Conservation (phyloP, 2,888 invertebrate genomes). For the Drosophila mercatorum region DNA sequence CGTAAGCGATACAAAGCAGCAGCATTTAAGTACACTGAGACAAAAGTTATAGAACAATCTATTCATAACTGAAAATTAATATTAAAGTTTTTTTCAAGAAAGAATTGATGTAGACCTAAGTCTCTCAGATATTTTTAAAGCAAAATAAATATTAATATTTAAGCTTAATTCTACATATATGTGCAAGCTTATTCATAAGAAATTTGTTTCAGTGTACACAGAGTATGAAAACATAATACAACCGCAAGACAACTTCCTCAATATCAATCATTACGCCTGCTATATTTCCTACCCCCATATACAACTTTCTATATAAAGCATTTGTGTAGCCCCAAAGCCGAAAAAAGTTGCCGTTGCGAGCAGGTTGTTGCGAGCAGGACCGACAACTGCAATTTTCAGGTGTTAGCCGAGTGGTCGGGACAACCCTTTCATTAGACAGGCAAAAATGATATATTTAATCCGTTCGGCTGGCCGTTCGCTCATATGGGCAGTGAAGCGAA, state of each 20-base stretch:
- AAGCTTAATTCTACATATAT: too few species aligned
- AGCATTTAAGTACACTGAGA: constrained; percentile 49
- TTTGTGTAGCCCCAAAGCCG: constrained; percentile 14
- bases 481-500: constrained; percentile 57
- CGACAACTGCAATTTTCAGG: constrained; percentile 73
- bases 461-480: constrained; percentile 57
- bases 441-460: constrained; percentile 80
- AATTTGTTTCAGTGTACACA: constrained; percentile 46
- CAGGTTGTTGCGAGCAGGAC: constrained; percentile 43
- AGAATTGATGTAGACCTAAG: too few species aligned
- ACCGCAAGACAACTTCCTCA: constrained; percentile 74
- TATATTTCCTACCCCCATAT: constrained; percentile 59
- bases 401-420: constrained; percentile 63
- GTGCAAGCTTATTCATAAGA: too few species aligned
- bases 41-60: constrained; percentile 2
- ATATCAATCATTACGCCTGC: constrained; percentile 76
- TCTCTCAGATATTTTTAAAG: too few species aligned
- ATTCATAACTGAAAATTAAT: too few species aligned
- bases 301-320: constrained; percentile 66
- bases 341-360: constrained; percentile 47
- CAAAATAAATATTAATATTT: background rate
- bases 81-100: too few species aligned
- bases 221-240: constrained; percentile 34
- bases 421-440: constrained; percentile 74
- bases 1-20: constrained; percentile 35